Base-by-base conservation (phyloP, 2,797 vertebrate genomes). In the Vespertilio murinus region DNA sequence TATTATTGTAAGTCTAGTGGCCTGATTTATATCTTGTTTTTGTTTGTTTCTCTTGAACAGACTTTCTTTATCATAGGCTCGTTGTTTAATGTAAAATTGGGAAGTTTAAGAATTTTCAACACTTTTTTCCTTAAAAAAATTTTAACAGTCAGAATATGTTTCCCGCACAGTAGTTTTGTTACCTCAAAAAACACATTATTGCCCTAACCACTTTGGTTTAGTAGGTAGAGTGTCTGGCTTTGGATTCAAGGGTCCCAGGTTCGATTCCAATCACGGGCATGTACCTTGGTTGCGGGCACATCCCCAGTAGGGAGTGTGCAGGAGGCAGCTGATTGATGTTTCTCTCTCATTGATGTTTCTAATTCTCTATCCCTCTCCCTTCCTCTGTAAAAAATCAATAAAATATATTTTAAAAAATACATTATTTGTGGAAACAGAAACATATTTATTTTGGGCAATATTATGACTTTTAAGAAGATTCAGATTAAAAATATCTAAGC, bases 1-100 rank as follows among this genome's bases (percentile, higher is more conserved):
- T 96, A 89, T 87, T 96, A 84, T 97, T 92, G 7, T 94, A 96
- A 93, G 84, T 78, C 70, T 91, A 54, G 40, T 52, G 42, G 77
- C 25, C 49, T 84, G 67, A 69, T 94, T 96, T 95, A 93, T 94
- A 82, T 40, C 45, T 95, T 96, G 40, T 95, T 95, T 95, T 90
- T 95, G 85, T 96, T 93, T 97, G 67, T 94, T 56, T 94, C 80
- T 96, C 52, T 64, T 81, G 45, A 30, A 59, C 22, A 94, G 86
- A 86, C n/a, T 90, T 88, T 47, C 83, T 90, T 88, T 83, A 79
- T 77, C 20, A 59, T 49, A 65, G 40, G 11, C 42, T 86, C 86
- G 12, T 96, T 93, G 28, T 94, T 78, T 74, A 88, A 92, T 69
- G 25, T 96, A 82, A 95, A 94, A 78, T 82, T 77, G 16, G 33